Evolutionary conservation across 2,797 vertebrate genomes (phyloP).

Genomic region (Pangasius larnaudii): DNA sequence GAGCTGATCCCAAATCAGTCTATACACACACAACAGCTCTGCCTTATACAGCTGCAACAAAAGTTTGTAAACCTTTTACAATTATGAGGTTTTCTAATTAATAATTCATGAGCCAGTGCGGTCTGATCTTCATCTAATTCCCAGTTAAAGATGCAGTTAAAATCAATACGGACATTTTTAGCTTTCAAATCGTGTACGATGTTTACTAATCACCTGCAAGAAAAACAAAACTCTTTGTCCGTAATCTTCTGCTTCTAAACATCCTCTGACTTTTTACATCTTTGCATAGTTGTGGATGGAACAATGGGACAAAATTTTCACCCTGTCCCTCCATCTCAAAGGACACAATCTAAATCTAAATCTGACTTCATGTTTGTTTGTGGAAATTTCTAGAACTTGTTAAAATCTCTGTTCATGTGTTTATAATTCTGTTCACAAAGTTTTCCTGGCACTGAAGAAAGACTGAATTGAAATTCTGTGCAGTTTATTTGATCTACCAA

Average conservation of each 20-base stretch:
- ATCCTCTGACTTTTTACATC: no score
- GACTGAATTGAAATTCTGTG: background rate
- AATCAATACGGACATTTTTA: no score
- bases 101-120: no score
- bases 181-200: no score
- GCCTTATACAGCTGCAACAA: background rate
- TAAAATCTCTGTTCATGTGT: background rate
- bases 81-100: background rate
- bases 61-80: background rate
- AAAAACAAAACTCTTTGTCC: no score
- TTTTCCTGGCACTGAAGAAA: background rate
- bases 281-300: no score
- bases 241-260: no score
- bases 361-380: background rate
- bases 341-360: background rate
- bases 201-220: no score
- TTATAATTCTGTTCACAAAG: background rate
- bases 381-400: background rate
- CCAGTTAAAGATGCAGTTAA: no score
- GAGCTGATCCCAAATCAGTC: background rate
- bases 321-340: background rate
- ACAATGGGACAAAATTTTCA: background rate
- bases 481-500: background rate
- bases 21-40: background rate
- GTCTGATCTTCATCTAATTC: no score